Evolutionary conservation across 2,113 vertebrate species (phyloP).

Genomic region (Camelus bactrianus): DNA sequence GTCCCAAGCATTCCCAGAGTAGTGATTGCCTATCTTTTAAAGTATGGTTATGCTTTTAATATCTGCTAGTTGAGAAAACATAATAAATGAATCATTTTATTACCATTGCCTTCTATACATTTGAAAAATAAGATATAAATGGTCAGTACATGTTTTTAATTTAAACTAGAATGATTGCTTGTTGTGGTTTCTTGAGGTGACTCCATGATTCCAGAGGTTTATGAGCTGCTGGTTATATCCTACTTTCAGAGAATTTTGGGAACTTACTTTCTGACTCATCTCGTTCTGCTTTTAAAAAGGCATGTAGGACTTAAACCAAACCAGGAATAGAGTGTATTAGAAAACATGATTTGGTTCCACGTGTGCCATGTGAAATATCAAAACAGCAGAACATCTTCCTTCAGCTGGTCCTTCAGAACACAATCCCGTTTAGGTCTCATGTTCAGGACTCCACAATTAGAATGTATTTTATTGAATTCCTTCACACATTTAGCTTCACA

Average conservation of each 20-base stretch:
- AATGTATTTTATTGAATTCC: neutral
- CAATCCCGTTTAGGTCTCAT: neutral
- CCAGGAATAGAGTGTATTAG: neutral
- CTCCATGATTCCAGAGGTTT: neutral
- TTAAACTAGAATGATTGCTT: neutral
- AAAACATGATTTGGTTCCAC: neutral
- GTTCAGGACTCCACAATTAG: neutral
- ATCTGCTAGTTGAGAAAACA: neutral
- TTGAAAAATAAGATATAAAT: neutral
- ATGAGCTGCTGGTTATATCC: neutral
- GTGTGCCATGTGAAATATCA: neutral
- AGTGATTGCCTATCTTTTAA: neutral
- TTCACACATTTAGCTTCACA: neutral
- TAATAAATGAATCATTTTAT: neutral
- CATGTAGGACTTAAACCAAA: neutral
- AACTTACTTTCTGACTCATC: neutral
- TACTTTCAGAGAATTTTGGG: neutral
- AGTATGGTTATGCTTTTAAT: neutral
- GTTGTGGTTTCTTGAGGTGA: neutral
- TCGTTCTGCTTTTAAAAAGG: slow-evolving; percentile 10
- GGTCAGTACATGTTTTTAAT: neutral
- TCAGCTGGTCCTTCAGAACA: neutral
- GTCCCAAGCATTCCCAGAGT: neutral
- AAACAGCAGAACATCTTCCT: neutral
- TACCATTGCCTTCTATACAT: neutral